Percentiles rank a stretch among this genome's conserved stretches.
Evolutionary conservation across 2,113 vertebrate species (phyloP).

Genomic region (Origma solitaria): DNA sequence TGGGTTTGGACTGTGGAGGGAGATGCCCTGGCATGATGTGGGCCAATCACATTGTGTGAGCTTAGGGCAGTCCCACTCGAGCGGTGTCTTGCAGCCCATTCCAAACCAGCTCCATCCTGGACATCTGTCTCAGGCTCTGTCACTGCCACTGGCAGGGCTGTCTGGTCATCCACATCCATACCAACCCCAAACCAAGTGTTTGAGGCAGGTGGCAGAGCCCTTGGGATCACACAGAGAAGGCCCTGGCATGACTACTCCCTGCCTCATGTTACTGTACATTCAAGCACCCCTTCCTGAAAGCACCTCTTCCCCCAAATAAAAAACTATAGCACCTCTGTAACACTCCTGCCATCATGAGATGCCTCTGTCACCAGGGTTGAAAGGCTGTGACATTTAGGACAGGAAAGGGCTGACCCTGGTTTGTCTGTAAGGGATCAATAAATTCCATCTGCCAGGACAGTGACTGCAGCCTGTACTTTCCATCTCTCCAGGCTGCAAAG

Average conservation of each 20-base stretch:
- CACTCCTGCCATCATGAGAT: not conserved
- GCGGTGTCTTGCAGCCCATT: not conserved
- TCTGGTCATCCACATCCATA: not conserved
- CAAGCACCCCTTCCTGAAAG: not conserved
- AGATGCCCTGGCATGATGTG: rapidly evolving
- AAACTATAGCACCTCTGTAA: not conserved
- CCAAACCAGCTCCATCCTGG: not conserved
- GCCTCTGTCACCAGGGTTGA: not conserved
- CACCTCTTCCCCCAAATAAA: not conserved
- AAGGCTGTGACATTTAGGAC: not conserved
- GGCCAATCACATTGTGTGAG: not conserved
- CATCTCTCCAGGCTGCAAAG: not conserved
- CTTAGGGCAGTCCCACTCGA: not conserved
- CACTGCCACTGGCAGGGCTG: not conserved
- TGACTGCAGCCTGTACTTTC: not conserved
- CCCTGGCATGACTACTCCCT: not conserved
- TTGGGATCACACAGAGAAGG: not conserved
- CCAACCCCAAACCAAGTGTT: rapidly evolving
- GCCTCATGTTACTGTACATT: rapidly evolving
- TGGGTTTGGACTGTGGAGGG: not conserved
- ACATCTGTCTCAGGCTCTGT: not conserved
- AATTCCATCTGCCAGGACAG: not conserved
- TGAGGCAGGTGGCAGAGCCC: not conserved
- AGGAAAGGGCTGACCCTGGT: not conserved
- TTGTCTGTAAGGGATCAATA: not conserved